Conservation (phyloP, 1,140 invertebrate species). For the Drosophila novamexicana region DNA sequence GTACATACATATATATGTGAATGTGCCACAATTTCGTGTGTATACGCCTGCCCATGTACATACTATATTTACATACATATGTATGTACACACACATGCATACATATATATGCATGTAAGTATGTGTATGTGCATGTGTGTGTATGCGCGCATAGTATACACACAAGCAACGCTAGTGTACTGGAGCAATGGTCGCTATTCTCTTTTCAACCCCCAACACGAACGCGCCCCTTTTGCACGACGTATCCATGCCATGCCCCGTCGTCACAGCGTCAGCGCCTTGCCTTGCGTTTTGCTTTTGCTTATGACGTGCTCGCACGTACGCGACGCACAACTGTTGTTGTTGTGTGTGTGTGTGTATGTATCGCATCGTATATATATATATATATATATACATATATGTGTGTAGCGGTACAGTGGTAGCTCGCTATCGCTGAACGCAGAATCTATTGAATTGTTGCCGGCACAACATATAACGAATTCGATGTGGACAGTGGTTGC, state of each 20-base stretch:
- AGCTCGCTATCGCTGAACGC: conserved; percentile 1
- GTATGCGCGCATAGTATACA: conserved; percentile 35
- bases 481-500: background rate
- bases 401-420: conserved; percentile 22
- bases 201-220: conserved; percentile 54
- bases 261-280: conserved; percentile 51
- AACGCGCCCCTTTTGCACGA: conserved; percentile 49
- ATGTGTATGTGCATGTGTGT: background rate
- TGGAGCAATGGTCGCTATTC: conserved; percentile 28
- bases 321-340: conserved; percentile 55
- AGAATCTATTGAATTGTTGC: background rate
- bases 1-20: background rate
- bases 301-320: conserved; percentile 73
- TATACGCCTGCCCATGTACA: conserved; percentile 33
- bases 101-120: conserved; percentile 6
- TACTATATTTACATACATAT: conserved; percentile 10
- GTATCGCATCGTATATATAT: conserved; percentile 36
- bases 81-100: conserved; percentile 22
- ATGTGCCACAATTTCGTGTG: conserved; percentile 34
- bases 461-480: background rate
- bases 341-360: conserved; percentile 21
- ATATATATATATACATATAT: conserved; percentile 7
- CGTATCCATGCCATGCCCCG: conserved; percentile 9
- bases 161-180: conserved; percentile 19
- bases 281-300: conserved; percentile 51